Evolutionary conservation across 2,797 vertebrate genomes (phyloP).

Genomic region (Mastacembelus armatus): DNA sequence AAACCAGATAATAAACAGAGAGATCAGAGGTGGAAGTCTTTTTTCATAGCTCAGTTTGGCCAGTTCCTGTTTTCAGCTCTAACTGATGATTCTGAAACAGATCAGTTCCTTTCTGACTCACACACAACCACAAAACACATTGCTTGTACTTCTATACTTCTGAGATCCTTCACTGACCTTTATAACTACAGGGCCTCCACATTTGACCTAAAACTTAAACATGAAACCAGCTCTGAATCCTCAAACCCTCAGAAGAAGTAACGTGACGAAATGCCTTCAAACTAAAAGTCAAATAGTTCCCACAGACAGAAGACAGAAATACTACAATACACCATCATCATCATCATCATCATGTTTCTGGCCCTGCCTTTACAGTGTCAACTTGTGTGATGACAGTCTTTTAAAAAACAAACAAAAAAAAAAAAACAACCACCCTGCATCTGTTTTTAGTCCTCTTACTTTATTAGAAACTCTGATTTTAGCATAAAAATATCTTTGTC

Average conservation of each 20-base stretch:
- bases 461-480: not conserved
- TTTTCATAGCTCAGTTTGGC: not conserved
- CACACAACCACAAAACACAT: constrained; percentile 14
- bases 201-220: accelerated
- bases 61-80: constrained; percentile 68
- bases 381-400: not conserved
- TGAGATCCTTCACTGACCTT: not conserved
- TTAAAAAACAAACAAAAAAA: too few relatives aligned
- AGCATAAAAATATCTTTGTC: not conserved
- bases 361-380: not conserved
- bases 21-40: constrained; percentile 2
- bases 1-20: constrained; percentile 11
- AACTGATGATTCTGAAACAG: constrained; percentile 52
- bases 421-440: accelerated
- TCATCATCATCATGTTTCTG: constrained; percentile 19
- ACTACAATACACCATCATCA: not conserved
- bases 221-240: not conserved
- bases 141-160: not conserved
- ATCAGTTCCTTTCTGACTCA: constrained; percentile 64
- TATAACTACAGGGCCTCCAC: too few relatives aligned
- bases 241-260: not conserved
- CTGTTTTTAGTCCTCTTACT: not conserved
- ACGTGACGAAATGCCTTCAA: not conserved
- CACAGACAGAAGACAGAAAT: constrained; percentile 14
- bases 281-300: not conserved